Percentiles rank a stretch among this genome's conserved stretches.
These are phyloP conservation scores for Arothron firmamentum DNA, from an alignment of 2,113 vertebrate species.

Conservation along the genomic window DNA sequence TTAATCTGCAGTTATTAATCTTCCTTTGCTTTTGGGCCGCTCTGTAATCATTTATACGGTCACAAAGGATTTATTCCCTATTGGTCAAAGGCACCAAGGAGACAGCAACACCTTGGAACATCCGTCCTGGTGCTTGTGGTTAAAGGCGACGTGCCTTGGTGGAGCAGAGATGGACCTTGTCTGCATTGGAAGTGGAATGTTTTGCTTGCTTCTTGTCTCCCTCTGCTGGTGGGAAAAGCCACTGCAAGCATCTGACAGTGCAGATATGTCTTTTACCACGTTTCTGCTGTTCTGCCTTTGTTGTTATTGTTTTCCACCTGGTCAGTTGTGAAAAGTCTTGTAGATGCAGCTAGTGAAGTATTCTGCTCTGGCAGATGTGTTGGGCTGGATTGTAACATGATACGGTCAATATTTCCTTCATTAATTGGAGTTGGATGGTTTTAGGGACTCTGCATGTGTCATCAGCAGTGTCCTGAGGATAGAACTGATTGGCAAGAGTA, in stretches of 20 bases:
- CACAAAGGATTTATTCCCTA: no score
- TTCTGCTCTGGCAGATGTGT: not conserved
- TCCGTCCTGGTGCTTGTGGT: conserved; percentile 72
- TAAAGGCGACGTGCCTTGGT: conserved; percentile 4
- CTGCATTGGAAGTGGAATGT: conserved; percentile 69
- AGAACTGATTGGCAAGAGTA: conserved; percentile 60
- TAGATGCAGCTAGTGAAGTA: not conserved
- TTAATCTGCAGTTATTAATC: no score
- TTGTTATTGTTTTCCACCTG: not conserved
- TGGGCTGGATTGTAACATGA: not conserved
- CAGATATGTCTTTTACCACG: conserved; percentile 33
- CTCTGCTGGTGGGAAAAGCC: conserved; percentile 81
- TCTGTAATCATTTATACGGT: no score
- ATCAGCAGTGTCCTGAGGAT: conserved; percentile 73
- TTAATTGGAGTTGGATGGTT: conserved; percentile 64
- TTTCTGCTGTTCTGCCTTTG: not conserved
- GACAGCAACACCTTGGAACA: conserved; percentile 71
- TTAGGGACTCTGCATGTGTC: conserved; percentile 70
- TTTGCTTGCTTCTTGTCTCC: conserved; percentile 68
- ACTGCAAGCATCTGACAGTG: conserved; percentile 68
- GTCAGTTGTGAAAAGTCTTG: not conserved
- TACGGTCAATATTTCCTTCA: conserved; percentile 15
- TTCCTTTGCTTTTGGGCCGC: no score
- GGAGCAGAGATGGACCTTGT: not conserved
- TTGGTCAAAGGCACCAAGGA: no score